Evolutionary conservation across 2,797 vertebrate genomes (phyloP).

Genomic region (Sebastiscus albofasciatus): DNA sequence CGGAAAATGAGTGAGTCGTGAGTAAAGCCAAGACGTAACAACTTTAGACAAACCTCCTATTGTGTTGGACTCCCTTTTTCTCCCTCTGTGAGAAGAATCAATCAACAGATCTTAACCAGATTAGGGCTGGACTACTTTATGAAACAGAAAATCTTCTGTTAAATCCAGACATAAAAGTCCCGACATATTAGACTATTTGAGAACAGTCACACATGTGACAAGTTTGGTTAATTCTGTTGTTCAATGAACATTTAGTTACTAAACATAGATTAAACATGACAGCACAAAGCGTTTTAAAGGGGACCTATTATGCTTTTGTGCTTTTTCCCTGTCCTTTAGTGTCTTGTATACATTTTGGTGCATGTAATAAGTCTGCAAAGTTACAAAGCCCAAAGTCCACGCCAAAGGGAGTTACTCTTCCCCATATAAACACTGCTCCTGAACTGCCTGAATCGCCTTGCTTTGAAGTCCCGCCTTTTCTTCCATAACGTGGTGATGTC

Average conservation of each 20-base stretch:
- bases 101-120: conserved; percentile 24
- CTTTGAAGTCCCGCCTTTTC: no score
- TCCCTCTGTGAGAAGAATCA: background rate
- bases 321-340: no score
- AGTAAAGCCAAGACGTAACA: conserved; percentile 42
- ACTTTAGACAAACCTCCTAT: conserved; percentile 46
- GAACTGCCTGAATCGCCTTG: no score
- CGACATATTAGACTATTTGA: background rate
- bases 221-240: background rate
- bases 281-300: background rate
- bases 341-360: no score
- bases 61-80: conserved; percentile 22
- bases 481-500: no score
- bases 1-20: conserved; percentile 25
- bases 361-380: no score
- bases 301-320: no score
- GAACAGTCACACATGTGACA: background rate
- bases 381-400: no score
- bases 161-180: background rate
- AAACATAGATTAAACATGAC: background rate
- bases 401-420: no score
- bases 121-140: background rate
- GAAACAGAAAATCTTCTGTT: conserved; percentile 9
- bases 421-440: no score
- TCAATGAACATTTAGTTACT: background rate